phyloP scores from a whole-genome alignment of 53 echinoderm and acorn worm species.

The Patiria pectinifera region DNA sequence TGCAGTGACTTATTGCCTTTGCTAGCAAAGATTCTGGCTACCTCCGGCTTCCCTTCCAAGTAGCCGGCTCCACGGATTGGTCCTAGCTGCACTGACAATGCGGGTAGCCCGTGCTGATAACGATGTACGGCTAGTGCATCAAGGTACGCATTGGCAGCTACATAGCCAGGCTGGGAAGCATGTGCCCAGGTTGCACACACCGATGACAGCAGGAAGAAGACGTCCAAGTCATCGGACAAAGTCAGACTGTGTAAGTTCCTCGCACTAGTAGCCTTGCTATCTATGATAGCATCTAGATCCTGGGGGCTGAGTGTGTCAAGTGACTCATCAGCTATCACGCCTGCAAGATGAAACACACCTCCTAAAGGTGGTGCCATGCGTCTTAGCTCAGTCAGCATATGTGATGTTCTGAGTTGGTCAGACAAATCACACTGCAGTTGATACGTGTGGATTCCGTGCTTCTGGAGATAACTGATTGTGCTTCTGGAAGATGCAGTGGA shows the following conservation, averaged over 20 bases:
- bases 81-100: slow-evolving; percentile 78
- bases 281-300: slow-evolving; percentile 21
- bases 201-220: slow-evolving; percentile 77
- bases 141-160: slow-evolving; percentile 67
- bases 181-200: slow-evolving; percentile 74
- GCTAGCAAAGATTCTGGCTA: slow-evolving; percentile 34
- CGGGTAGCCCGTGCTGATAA: slow-evolving; percentile 67
- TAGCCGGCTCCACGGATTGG: slow-evolving; percentile 77
- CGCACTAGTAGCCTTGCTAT: slow-evolving; percentile 39
- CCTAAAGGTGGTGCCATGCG: slow-evolving; percentile 55
- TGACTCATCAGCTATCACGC: slow-evolving; percentile 63
- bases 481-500: slow-evolving; percentile 55
- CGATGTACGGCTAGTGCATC: slow-evolving; percentile 74
- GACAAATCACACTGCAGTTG: slow-evolving; percentile 52
- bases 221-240: slow-evolving; percentile 69
- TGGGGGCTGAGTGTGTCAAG: slow-evolving; percentile 51
- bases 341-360: slow-evolving; percentile 80
- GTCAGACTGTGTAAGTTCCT: slow-evolving; percentile 65
- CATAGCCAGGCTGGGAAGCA: slow-evolving; percentile 70
- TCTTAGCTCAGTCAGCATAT: slow-evolving; percentile 52
- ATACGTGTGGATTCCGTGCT: slow-evolving; percentile 67
- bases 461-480: slow-evolving; percentile 69
- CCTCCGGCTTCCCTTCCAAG: slow-evolving; percentile 43
- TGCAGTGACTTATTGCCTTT: slow-evolving; percentile 70
- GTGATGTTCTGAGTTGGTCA: slow-evolving; percentile 1